Base-by-base conservation (phyloP, 2,113 vertebrate species). In the Trichechus manatus region DNA sequence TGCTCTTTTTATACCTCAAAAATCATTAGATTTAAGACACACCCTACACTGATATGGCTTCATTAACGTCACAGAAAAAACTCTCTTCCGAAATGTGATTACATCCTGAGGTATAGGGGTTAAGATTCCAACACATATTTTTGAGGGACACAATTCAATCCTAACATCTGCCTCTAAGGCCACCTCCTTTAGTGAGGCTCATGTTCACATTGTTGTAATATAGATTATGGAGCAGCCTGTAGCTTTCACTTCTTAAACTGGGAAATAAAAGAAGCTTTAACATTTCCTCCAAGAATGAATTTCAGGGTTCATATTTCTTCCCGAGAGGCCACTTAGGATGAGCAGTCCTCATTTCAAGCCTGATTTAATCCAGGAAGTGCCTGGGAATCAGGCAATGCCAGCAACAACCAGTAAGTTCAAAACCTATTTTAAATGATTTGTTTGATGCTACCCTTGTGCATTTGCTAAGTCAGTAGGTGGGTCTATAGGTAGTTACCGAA, bases 321-420 rank as follows among this genome's bases (percentile, higher is more conserved):
- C 81, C 3, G 6, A 75, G 91, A 86, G 88, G 33, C 75, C 92
- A 68, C 63, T 87, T 82, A 92, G 75, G 63, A 89, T 19, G 70
- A 75, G 47, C 80, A 80, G 33, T 53, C 23, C 85, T 90, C 70
- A 77, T 90, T 96, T 94, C 63, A 84, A 94, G 89, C 85, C 85
- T 87, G 77, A 95, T 84, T 87, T 87, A 85, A 92, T 84, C 89
- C 95, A 90, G 91, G 85, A 89, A 97, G 95, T 90, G 29, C 77
- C 68, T 92, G 87, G 68, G 64, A 92, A 92, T 92, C 83, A 87
- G 93, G 64, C 70, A 59, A 42, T 27, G 59, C 87, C 87, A 77
- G 42, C 9, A 75, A 56, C 14, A 42, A 78, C 50, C 61, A 74
- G 74, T 27, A 56, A 83, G 63, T 29, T 47, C 10, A 20, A 79